Evolutionary conservation across 2,888 invertebrate genomes (phyloP), one percentile per base, ranked within the genome.

Genomic region (Volucella bombylans): DNA sequence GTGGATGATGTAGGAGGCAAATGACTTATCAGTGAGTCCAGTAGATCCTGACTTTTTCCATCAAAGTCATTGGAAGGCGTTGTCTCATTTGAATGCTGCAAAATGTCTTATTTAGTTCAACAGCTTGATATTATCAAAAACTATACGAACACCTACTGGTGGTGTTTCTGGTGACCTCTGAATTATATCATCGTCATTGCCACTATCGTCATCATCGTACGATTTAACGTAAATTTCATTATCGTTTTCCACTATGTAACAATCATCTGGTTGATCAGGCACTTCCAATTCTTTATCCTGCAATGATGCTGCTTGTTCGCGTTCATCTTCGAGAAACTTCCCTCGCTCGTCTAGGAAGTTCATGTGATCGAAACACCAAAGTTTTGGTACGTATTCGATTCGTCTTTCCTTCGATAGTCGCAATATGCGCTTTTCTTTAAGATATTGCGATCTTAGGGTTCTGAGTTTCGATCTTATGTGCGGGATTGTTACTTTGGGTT

Each of bases 151-250:
- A n/a, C 4, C 10, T 31, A 9, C n/a, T 38, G 9, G 11, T 15
- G 31, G 31, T 57, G 39, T 14, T 8, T 14, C 10, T 39, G 39
- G 1, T 1, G 9, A 2, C 15, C n/a, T 15, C 14, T 1, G 10
- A 14, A 15, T n/a, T 15, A 14, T 57, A 57, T 31, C 31, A 31
- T 61, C 76, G 1, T 76, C 74, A 0, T 8, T 23, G 8, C 68
- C 77, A 12, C 47, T 55, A n/a, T 78, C 77, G 8, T 71, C 78
- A 47, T 78, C 77, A 11, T 78, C 78, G 45, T 50, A 78, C 0
- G 78, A 69, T 38, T 69, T 69, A 3, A 78, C 78, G 14, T 69
- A 78, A 43, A 78, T 78, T 38, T 78, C 78, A 18, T 71, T 71
- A 6, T 78, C 78, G 43, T 78, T 78, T 43, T 73, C 73, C 14